Percentiles rank a stretch among this genome's conserved stretches.
These are phyloP conservation scores for Erynnis tages DNA, from an alignment of 2,888 invertebrate species.

Conservation along the genomic window DNA sequence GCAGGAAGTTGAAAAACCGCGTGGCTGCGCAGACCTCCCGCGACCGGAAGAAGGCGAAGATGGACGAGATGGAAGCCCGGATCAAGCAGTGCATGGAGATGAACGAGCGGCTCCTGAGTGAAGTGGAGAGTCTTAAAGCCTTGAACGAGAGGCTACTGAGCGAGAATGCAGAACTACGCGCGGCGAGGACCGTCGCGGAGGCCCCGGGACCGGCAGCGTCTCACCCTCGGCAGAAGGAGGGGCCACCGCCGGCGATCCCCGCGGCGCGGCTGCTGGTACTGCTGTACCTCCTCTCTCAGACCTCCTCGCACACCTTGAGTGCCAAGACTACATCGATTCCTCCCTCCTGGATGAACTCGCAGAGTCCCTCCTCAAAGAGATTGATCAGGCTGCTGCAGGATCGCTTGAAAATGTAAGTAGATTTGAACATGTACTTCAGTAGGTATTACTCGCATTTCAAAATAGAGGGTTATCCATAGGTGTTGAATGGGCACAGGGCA, in stretches of 20 bases:
- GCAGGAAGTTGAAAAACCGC: conserved; percentile 96
- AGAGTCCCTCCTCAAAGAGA: conserved; percentile 90
- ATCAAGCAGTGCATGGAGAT: conserved; percentile 83
- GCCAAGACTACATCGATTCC: conserved; percentile 85
- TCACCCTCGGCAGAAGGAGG: conserved; percentile 98
- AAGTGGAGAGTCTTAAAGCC: conserved; percentile 84
- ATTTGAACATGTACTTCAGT: no score
- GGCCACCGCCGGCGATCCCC: conserved; percentile 86
- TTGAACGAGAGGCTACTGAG: conserved; percentile 85
- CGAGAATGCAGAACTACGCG: conserved; percentile 84
- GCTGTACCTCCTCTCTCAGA: conserved; percentile 92
- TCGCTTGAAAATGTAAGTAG: conserved; percentile 84
- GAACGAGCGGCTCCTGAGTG: conserved; percentile 84
- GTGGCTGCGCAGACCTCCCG: conserved; percentile 98
- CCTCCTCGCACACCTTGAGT: conserved; percentile 90
- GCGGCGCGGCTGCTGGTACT: conserved; percentile 87
- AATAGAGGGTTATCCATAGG: no score
- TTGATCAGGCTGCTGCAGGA: conserved; percentile 86
- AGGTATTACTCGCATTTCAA: no score
- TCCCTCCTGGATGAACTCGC: conserved; percentile 87
- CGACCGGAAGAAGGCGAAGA: conserved; percentile 96
- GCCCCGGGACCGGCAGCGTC: conserved; percentile 90
- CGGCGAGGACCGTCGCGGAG: conserved; percentile 85
- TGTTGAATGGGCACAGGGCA: no score
- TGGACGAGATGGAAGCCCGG: conserved; percentile 92